Base-by-base conservation (phyloP, 2,888 invertebrate species). In the Tetheella fluctuosa region DNA sequence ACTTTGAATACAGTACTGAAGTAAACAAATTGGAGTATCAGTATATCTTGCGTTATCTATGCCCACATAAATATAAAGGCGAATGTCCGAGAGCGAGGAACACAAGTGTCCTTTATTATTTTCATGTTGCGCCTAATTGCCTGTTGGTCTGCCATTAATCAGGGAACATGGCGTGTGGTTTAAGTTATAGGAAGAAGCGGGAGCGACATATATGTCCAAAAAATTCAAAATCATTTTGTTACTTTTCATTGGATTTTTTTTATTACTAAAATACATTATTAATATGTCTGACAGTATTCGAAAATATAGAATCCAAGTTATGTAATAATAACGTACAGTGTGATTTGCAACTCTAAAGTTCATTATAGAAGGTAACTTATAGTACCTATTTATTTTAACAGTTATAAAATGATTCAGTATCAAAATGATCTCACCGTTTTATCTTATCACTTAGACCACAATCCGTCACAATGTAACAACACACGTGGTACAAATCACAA, bases 91-190 rank as follows among this genome's bases (percentile, higher is more conserved):
- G 37, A 39, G 37, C 37, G 39, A 39, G 69, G 70, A 63, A 69
- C 77, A 67, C 83, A 74, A 79, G 83, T 84, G 83, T 78, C 83
- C 80, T 82, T 83, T 83, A 83, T 84, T 84, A 85, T 83, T 83
- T 84, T 81, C 79, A 70, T 80, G 81, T 81, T 76, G 76, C 77
- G 69, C 76, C 77, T 85, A 85, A 85, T 85, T 84, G 83, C 77
- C 75, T 72, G 76, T 75, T 76, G 77, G 79, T 66, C 67, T 67
- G 71, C 74, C 79, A 83, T 84, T 83, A 78, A 83, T 84, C 83
- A 84, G 77, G 60, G 23, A 64, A 65, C 59, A 34, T 55, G 12
- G 57, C 13, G 25, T n/a, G 25, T 54, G 60, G 59, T 5, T 2
- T 13, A 28, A 8, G 28, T n/a, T 0, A 53, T 2, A 15, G 25